Percentiles rank a stretch among this genome's conserved stretches.
phyloP scores from a whole-genome alignment of 2,797 vertebrate genomes.

The Ateles fusciceps region DNA sequence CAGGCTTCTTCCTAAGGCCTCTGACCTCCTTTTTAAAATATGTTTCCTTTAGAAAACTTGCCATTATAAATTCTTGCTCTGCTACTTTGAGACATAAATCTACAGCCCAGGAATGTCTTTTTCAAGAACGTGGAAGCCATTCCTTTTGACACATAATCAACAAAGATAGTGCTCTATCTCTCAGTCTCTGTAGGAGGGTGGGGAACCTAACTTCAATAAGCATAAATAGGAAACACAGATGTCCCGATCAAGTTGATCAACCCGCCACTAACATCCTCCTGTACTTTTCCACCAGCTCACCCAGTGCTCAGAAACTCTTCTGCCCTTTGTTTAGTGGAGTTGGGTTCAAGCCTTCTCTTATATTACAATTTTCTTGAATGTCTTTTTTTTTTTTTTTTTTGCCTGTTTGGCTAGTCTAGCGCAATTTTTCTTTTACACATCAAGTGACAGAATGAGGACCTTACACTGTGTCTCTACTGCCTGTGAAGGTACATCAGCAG shows the following conservation, averaged over 20 bases:
- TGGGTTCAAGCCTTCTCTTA: neutral
- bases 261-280: neutral
- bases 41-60: neutral
- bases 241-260: neutral
- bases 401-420: neutral
- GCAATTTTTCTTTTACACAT: neutral
- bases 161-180: neutral
- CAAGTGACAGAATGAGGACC: neutral
- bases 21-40: neutral
- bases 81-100: conserved; percentile 12
- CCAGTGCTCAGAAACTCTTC: neutral
- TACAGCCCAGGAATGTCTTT: neutral
- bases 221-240: neutral
- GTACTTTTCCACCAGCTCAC: neutral
- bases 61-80: neutral
- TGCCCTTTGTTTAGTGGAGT: neutral
- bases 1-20: neutral
- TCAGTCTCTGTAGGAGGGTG: neutral
- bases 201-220: neutral
- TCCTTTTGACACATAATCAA: neutral
- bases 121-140: neutral
- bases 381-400: neutral
- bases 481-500: neutral
- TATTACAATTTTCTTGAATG: neutral
- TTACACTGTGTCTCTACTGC: neutral